Conservation (phyloP, 2,113 vertebrate species). For the Lipophrys pholis region DNA sequence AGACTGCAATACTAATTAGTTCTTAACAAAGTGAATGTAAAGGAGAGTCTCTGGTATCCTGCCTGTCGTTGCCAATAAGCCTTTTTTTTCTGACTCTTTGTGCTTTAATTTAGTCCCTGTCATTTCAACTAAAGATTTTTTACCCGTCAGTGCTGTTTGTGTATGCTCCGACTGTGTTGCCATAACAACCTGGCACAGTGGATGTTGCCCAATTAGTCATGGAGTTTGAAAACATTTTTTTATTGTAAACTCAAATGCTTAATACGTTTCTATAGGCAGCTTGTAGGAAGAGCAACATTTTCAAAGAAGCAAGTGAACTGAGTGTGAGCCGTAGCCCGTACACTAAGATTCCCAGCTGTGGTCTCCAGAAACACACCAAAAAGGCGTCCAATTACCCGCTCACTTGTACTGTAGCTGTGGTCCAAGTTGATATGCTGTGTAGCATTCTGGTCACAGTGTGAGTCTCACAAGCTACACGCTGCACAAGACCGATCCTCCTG, state of each 20-base stretch:
- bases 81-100: conserved; percentile 27
- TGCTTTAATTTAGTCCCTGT: conserved; percentile 51
- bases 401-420: conserved; percentile 24
- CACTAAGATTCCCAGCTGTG: conserved; percentile 55
- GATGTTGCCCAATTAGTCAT: conserved; percentile 52
- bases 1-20: conserved; percentile 71
- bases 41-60: conserved; percentile 43
- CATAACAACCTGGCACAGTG: conserved; percentile 68
- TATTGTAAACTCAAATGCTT: conserved; percentile 21
- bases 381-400: conserved; percentile 50
- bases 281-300: conserved; percentile 10
- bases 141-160: conserved; percentile 61
- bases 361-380: conserved; percentile 42
- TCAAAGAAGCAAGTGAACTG: conserved; percentile 18
- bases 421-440: conserved; percentile 42
- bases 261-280: conserved; percentile 10
- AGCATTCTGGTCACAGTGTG: conserved; percentile 72
- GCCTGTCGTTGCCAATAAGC: conserved; percentile 30
- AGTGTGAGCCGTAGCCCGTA: conserved; percentile 19
- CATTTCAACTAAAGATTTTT: conserved; percentile 29
- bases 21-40: conserved; percentile 63
- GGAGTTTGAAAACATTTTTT: conserved; percentile 24
- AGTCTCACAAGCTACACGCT: conserved; percentile 51
- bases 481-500: conserved; percentile 38
- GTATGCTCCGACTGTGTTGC: conserved; percentile 65